These are phyloP conservation scores for Leucophenga montana DNA, from an alignment of 2,888 invertebrate genomes.

Conservation along the genomic window DNA sequence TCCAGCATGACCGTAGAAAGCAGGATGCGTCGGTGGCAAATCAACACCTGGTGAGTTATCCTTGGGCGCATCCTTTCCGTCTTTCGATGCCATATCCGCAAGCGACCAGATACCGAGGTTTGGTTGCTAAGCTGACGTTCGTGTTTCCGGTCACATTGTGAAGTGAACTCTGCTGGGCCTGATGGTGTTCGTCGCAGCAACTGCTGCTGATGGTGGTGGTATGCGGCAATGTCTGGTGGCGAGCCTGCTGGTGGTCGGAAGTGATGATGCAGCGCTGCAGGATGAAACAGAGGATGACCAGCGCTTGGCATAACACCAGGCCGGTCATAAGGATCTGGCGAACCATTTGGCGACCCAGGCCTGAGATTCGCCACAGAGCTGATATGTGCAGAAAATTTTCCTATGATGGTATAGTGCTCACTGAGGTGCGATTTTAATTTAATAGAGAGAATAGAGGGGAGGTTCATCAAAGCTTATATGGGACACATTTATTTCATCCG, in stretches of 20 bases:
- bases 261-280: slow-evolving; percentile 79
- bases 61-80: slow-evolving; percentile 77
- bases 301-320: slow-evolving; percentile 74
- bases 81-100: slow-evolving; percentile 94
- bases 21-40: slow-evolving; percentile 67
- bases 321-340: slow-evolving; percentile 80
- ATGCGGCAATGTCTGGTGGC: slow-evolving; percentile 75
- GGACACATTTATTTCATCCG: too few species aligned
- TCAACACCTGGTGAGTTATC: slow-evolving; percentile 63
- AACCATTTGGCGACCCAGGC: slow-evolving; percentile 88
- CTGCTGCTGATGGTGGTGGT: slow-evolving; percentile 71
- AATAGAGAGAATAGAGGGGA: too few species aligned
- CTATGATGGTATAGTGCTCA: too few species aligned
- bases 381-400: too few species aligned
- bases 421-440: too few species aligned
- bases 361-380: too few species aligned
- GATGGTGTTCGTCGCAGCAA: slow-evolving; percentile 71
- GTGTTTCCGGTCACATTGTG: slow-evolving; percentile 69
- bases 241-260: slow-evolving; percentile 79
- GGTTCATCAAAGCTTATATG: too few species aligned
- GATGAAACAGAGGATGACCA: slow-evolving; percentile 80
- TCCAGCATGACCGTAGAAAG: slow-evolving; percentile 69
- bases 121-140: slow-evolving; percentile 73
- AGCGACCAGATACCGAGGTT: slow-evolving; percentile 94
- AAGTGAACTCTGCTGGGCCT: slow-evolving; percentile 75